Percentiles rank a stretch among this genome's conserved stretches.
Evolutionary conservation across 2,797 vertebrate genomes (phyloP).

Genomic region (Pseudomugil tenellus): DNA sequence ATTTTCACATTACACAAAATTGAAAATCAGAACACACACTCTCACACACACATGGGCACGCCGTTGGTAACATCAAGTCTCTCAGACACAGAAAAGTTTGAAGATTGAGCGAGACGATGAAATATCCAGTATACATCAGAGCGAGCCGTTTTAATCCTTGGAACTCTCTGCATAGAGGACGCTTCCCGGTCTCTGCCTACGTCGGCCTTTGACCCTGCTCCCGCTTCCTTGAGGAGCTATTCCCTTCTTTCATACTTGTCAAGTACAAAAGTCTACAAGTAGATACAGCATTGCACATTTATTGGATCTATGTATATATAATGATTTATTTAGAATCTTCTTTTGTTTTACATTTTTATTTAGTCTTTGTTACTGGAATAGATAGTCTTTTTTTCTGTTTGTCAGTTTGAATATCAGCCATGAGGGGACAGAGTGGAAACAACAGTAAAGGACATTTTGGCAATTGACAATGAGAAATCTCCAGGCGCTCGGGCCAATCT

Average conservation of each 20-base stretch:
- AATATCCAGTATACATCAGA: slow-evolving; percentile 67
- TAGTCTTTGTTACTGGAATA: slow-evolving; percentile 63
- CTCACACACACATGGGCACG: slow-evolving; percentile 36
- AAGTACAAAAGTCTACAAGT: slow-evolving; percentile 73
- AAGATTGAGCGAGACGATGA: slow-evolving; percentile 58
- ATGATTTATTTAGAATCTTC: slow-evolving; percentile 77
- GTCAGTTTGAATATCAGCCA: slow-evolving; percentile 77
- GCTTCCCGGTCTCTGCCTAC: slow-evolving; percentile 43
- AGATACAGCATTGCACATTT: slow-evolving; percentile 86
- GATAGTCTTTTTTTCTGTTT: slow-evolving; percentile 63
- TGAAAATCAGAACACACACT: slow-evolving; percentile 32
- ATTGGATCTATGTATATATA: slow-evolving; percentile 81
- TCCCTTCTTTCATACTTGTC: slow-evolving; percentile 71
- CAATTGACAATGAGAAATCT: slow-evolving; percentile 85
- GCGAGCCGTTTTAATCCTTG: slow-evolving; percentile 55
- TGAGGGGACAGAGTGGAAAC: slow-evolving; percentile 73
- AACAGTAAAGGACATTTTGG: slow-evolving; percentile 85
- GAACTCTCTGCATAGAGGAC: slow-evolving; percentile 70
- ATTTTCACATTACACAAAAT: slow-evolving; percentile 72
- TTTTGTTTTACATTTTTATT: slow-evolving; percentile 66
- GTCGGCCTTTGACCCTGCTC: slow-evolving; percentile 35
- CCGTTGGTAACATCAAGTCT: slow-evolving; percentile 63
- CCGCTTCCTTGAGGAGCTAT: slow-evolving; percentile 58
- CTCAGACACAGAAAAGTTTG: slow-evolving; percentile 72
- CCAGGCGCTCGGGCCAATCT: slow-evolving; percentile 71